Conservation (phyloP, 2,113 vertebrate genomes). For the Dipodomys spectabilis region DNA sequence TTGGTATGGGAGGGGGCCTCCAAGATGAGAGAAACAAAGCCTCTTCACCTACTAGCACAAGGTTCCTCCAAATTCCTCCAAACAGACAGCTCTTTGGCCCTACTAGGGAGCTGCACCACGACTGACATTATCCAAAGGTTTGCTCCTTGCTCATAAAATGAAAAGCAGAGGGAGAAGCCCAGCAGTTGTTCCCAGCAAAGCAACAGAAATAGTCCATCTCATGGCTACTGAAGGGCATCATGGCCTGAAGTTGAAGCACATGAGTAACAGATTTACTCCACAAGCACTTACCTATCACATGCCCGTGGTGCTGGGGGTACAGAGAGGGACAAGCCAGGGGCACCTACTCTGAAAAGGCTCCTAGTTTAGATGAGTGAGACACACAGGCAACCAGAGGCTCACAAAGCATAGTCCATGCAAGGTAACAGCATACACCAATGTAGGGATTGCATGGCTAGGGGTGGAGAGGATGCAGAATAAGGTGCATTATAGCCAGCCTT, state of each 20-base stretch:
- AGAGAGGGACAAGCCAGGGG: not conserved
- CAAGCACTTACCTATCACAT: not conserved
- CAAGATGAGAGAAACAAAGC: constrained; percentile 21
- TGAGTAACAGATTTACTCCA: not conserved
- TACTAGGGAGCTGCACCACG: not conserved
- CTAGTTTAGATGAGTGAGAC: not conserved
- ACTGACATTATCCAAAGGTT: not conserved
- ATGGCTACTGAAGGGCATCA: not conserved
- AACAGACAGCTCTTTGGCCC: constrained; percentile 23
- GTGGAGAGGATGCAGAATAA: not conserved
- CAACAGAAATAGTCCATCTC: constrained; percentile 52
- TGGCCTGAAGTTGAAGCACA: not conserved
- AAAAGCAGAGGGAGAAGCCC: not conserved
- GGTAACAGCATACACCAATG: not conserved
- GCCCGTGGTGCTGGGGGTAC: not conserved
- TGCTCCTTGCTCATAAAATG: constrained; percentile 5
- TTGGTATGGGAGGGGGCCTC: not conserved
- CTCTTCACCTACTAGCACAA: not conserved
- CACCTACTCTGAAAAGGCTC: not conserved
- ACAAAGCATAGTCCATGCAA: not conserved
- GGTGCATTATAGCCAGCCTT: not conserved
- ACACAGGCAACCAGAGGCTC: not conserved
- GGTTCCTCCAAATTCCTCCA: not conserved
- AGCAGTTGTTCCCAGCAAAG: not conserved
- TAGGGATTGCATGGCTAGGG: not conserved